Evolutionary conservation across 2,113 vertebrate species (phyloP), one percentile per base, ranked within the genome.

Genomic region (Sorex araneus): DNA sequence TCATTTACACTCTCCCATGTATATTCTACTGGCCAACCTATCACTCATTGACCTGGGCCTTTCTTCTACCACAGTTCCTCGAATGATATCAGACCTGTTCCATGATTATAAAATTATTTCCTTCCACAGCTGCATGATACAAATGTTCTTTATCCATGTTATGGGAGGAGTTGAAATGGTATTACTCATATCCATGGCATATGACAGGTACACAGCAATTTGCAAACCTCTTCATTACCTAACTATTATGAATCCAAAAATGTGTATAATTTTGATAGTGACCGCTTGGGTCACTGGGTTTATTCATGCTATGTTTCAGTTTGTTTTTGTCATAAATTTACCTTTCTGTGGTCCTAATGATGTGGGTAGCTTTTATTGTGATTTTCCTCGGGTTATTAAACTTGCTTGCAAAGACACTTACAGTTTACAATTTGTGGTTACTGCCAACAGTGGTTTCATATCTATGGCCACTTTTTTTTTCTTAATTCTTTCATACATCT

Each of bases 131-230:
- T 97, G 96, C 63, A 84, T 97, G 94, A 80, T 43, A 70, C 96
- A 97, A 85, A 97, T 97, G 71, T 97, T 97, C 92, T 96, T 96
- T 64, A 96, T 97, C 47, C 97, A 97, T 23, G 90, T 97, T 10
- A 96, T 94, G 90, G 94, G 95, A 67, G 96, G 93, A 50, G 93
- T 91, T 70, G 97, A 97, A 73, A 96, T 97, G 89, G 47, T 89
- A 0, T 23, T 97, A 19, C 94, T 97, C 36, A 89, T 96, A 27
- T 89, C 67, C 21, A 96, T 97, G 96, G 96, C 96, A 63, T 93
- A 92, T 69, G 97, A 97, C 77, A 91, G 96, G 47, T 97, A 95
- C 28, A 92, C 86, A 74, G 96, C 95, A 4, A 96, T 97, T 50
- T 97, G 96, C 45, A 94, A 90, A 66, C 97, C 95, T 36, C 96